These are phyloP conservation scores for Protosalanx chinensis DNA, from an alignment of 2,797 vertebrate species.

Conservation along the genomic window DNA sequence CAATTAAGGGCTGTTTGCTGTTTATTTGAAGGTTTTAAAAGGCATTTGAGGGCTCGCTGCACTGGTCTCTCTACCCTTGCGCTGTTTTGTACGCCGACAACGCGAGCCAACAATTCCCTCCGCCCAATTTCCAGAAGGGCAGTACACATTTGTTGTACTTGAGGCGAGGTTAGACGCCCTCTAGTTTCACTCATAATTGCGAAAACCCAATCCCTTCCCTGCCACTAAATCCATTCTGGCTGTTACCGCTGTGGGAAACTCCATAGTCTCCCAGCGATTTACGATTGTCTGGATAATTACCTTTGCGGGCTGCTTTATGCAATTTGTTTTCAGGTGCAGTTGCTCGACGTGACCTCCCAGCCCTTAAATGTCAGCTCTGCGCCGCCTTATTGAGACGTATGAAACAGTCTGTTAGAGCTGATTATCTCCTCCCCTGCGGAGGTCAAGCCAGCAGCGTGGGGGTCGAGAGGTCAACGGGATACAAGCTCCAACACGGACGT, in stretches of 20 bases:
- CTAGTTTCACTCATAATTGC: conserved; percentile 39
- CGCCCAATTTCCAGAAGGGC: conserved; percentile 15
- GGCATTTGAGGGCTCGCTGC: background rate
- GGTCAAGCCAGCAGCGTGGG: conserved; percentile 62
- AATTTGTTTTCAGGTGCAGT: conserved; percentile 63
- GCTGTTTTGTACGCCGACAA: background rate
- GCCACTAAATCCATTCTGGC: conserved; percentile 51
- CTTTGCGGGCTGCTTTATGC: conserved; percentile 60
- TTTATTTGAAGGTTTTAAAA: conserved; percentile 1
- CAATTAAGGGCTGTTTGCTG: background rate
- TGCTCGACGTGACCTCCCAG: conserved; percentile 63
- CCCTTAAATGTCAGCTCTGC: conserved; percentile 55
- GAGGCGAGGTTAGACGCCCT: conserved; percentile 39
- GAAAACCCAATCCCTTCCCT: conserved; percentile 44
- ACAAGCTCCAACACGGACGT: conserved; percentile 18
- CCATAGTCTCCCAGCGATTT: conserved; percentile 56
- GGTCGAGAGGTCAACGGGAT: background rate
- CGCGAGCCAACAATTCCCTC: conserved; percentile 11
- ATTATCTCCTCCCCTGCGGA: conserved; percentile 62
- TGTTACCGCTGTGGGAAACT: conserved; percentile 47
- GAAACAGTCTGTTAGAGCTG: conserved; percentile 67
- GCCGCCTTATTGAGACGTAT: conserved; percentile 63
- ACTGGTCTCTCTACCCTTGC: background rate
- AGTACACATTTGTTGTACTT: conserved; percentile 41
- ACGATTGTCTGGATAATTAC: conserved; percentile 73